Conservation (phyloP, 2,888 invertebrate genomes). For the Cybosia mesomella region DNA sequence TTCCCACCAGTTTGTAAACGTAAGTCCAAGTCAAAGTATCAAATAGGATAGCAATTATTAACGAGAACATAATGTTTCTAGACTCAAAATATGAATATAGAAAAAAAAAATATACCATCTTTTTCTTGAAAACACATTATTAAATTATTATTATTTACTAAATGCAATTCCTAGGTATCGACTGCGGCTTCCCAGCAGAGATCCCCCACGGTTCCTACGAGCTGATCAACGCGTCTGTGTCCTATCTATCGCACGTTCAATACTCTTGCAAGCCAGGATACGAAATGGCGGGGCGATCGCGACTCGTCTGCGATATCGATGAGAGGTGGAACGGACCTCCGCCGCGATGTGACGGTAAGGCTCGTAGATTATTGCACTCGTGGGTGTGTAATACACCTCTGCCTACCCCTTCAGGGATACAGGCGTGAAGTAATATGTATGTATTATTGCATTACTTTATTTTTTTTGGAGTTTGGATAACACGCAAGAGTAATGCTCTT, state of each 20-base stretch:
- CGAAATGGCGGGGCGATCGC: slow-evolving; percentile 94
- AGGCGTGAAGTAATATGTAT: too few species aligned
- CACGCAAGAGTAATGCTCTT: too few species aligned
- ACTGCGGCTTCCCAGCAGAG: slow-evolving; percentile 96
- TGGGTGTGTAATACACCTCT: too few species aligned
- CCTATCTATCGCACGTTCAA: slow-evolving; percentile 95
- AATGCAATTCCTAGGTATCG: slow-evolving; percentile 89
- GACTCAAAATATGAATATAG: too few species aligned
- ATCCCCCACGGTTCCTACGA: slow-evolving; percentile 93
- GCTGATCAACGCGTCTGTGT: slow-evolving; percentile 94
- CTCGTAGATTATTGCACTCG: neutral
- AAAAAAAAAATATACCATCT: too few species aligned
- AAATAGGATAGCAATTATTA: neutral
- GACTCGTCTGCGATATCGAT: slow-evolving; percentile 96
- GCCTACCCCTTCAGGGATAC: too few species aligned
- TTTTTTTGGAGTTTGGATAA: too few species aligned
- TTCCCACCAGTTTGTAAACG: slow-evolving; percentile 97
- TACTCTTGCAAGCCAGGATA: slow-evolving; percentile 94
- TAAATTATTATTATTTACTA: neutral
- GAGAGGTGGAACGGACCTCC: slow-evolving; percentile 98
- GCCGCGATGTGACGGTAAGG: slow-evolving; percentile 93
- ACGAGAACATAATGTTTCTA: too few species aligned
- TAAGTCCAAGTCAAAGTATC: slow-evolving; percentile 82
- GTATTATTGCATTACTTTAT: too few species aligned
- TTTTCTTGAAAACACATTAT: too few species aligned